Evolutionary conservation across 2,888 invertebrate genomes (phyloP), one percentile per base, ranked within the genome.

Genomic region (Drosophila ustulata): DNA sequence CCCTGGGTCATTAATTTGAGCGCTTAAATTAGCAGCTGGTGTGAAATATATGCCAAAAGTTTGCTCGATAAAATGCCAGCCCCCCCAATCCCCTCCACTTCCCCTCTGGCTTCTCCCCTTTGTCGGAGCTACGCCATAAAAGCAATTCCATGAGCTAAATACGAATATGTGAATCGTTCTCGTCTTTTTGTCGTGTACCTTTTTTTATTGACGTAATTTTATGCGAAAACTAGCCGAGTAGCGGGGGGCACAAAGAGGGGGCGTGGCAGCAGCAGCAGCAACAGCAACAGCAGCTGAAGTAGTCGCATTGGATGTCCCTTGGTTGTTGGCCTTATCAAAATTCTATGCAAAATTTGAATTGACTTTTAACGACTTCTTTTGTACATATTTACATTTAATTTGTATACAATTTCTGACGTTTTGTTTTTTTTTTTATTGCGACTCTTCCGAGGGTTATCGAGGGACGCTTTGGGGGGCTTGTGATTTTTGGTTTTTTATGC

Each of bases 311-410:
- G 39, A 39, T 39, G 39, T 39, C 39, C 39, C 45, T 37, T 49
- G 43, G 45, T n/a, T 32, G 41, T 56, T 67, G 56, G 68, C 65
- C 65, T 76, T 79, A 79, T 79, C 81, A 79, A 79, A 81, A 75
- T 88, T 83, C 84, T 80, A 87, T 88, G 79, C 69, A 68, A 88
- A 83, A 87, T 87, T 76, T 84, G 84, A 87, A 89, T 85, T 85
- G 84, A 79, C 89, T 89, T 85, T 85, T 88, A 88, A 85, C 89
- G 89, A 87, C 84, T 83, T 72, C 65, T 75, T 73, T 66, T 70
- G 69, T 75, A 63, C 59, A 66, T 70, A 85, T 85, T 85, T 85
- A 74, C 82, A 88, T 85, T 83, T 88, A 88, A 85, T 83, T 83
- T 88, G 88, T 88, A 85, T 77, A 78, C 78, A 72, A 86, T 88